phyloP scores from a whole-genome alignment of 2,797 vertebrate species.

The Smutsia gigantea region DNA sequence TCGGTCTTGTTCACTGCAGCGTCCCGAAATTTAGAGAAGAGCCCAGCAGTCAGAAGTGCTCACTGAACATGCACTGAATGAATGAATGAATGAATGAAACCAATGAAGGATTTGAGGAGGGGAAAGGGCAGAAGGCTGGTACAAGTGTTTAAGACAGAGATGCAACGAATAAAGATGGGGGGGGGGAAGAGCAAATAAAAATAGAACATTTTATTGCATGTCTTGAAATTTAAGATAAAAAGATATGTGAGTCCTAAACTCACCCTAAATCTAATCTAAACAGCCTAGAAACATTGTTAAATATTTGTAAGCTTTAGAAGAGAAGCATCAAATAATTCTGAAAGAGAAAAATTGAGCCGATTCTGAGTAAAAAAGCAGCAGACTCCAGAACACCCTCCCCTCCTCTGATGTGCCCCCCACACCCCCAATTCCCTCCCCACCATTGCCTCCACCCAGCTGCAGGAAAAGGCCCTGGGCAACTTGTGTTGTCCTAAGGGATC shows the following conservation, averaged over 20 bases:
- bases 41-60: background rate
- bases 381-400: background rate
- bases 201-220: background rate
- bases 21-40: background rate
- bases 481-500: background rate
- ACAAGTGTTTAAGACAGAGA: background rate
- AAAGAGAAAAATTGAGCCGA: background rate
- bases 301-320: slow-evolving; percentile 2
- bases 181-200: background rate
- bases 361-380: background rate
- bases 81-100: slow-evolving; percentile 32
- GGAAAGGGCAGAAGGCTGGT: background rate
- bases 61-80: background rate
- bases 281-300: slow-evolving; percentile 5
- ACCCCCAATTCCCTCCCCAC: background rate
- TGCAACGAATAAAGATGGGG: background rate
- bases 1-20: background rate
- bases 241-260: background rate
- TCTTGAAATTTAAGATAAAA: slow-evolving; percentile 27
- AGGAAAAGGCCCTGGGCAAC: background rate
- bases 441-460: background rate
- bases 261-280: background rate
- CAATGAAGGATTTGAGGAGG: background rate
- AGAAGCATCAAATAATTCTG: background rate
- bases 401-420: background rate